phyloP scores from a whole-genome alignment of 2,888 invertebrate species.

The Abrostola triplasia region DNA sequence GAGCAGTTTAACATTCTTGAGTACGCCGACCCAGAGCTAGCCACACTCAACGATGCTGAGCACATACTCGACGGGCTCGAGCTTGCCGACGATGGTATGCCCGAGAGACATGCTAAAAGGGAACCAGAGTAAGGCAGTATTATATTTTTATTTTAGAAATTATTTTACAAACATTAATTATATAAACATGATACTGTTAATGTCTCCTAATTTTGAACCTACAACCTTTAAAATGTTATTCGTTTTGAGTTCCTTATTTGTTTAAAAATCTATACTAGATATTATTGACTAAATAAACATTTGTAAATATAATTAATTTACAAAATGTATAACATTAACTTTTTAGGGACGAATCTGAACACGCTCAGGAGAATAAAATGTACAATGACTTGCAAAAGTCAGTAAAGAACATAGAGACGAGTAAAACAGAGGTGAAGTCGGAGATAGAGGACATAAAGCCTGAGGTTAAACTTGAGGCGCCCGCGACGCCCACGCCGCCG shows the following conservation, averaged over 20 bases:
- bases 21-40: conserved; percentile 98
- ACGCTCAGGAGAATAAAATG: conserved; percentile 75
- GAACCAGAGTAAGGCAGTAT: conserved; percentile 69
- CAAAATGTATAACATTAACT: neutral
- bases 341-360: conserved; percentile 75
- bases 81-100: conserved; percentile 92
- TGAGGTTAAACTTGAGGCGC: conserved; percentile 69
- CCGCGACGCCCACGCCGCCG: conserved; percentile 53
- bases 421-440: conserved; percentile 71
- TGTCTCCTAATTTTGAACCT: no score
- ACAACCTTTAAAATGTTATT: no score
- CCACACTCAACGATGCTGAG: conserved; percentile 93
- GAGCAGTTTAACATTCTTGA: conserved; percentile 98
- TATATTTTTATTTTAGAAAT: neutral
- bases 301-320: no score
- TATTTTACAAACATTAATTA: neutral
- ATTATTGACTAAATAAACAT: no score
- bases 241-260: no score
- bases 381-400: conserved; percentile 79
- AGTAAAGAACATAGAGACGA: conserved; percentile 76
- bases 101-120: conserved; percentile 89
- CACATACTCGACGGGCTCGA: conserved; percentile 96
- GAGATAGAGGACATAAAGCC: conserved; percentile 73
- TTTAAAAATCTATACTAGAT: no score
- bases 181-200: no score